phyloP scores from a whole-genome alignment of 2,113 vertebrate genomes.

The Garra rufa region DNA sequence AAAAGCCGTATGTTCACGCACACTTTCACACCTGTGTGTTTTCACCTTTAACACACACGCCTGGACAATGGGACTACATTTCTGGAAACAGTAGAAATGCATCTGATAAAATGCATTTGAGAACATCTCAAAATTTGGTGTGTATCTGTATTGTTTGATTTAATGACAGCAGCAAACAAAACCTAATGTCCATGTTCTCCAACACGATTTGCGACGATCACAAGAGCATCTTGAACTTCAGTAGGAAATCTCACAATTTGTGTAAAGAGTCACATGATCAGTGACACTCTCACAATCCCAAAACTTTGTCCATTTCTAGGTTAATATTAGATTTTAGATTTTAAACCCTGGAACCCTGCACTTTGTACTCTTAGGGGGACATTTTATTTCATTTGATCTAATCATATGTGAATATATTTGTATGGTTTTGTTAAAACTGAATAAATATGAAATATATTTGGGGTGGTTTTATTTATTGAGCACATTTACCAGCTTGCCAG shows the following conservation, averaged over 20 bases:
- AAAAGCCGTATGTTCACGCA: slow-evolving; percentile 23
- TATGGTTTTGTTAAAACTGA: too few relatives aligned
- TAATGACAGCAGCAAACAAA: background rate
- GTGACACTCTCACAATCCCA: background rate
- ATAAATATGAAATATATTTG: too few relatives aligned
- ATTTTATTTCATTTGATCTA: too few relatives aligned
- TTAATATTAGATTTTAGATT: background rate
- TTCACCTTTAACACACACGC: slow-evolving; percentile 8
- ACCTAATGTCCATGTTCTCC: background rate
- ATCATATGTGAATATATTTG: too few relatives aligned
- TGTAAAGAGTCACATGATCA: background rate
- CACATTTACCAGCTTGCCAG: too few relatives aligned
- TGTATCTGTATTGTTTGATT: background rate
- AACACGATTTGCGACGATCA: background rate
- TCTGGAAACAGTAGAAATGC: too few relatives aligned
- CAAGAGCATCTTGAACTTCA: background rate
- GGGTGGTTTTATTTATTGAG: too few relatives aligned
- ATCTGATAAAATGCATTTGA: too few relatives aligned
- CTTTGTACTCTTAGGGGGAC: background rate
- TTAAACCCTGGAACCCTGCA: background rate
- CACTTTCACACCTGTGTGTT: background rate
- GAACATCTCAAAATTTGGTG: background rate
- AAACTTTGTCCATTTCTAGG: background rate
- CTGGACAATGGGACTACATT: too few relatives aligned
- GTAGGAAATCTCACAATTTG: background rate